These are phyloP conservation scores for Melolontha melolontha DNA, from an alignment of 2,888 invertebrate species.

Conservation along the genomic window DNA sequence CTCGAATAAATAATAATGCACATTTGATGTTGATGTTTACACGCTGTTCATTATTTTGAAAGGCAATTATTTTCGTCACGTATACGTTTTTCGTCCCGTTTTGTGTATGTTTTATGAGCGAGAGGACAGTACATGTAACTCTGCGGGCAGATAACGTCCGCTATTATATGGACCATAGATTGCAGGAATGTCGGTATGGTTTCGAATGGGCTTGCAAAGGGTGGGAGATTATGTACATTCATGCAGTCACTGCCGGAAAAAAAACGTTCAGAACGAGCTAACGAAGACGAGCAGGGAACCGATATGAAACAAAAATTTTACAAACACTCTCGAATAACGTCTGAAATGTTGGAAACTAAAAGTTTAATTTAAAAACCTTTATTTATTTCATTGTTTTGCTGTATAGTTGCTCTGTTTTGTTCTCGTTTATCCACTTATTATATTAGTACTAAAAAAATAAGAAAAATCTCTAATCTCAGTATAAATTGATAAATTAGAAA, in stretches of 20 bases:
- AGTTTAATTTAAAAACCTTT: no score
- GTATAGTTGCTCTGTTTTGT: no score
- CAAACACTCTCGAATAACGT: background rate
- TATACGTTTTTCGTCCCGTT: slow-evolving; percentile 40
- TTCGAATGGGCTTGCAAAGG: background rate
- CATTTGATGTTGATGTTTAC: slow-evolving; percentile 40
- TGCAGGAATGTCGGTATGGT: slow-evolving; percentile 7
- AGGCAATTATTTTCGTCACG: slow-evolving; percentile 53
- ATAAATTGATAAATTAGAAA: no score
- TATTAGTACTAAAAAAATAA: no score
- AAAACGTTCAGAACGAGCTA: no score
- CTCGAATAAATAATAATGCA: slow-evolving; percentile 43
- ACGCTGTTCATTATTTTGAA: slow-evolving; percentile 43
- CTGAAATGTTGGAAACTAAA: no score
- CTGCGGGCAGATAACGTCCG: slow-evolving; percentile 47
- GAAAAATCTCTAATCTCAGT: no score
- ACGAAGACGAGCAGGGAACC: background rate
- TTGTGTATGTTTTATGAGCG: no score
- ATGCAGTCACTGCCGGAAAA: no score
- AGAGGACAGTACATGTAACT: slow-evolving; percentile 33
- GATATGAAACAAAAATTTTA: background rate
- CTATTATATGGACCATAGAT: slow-evolving; percentile 40
- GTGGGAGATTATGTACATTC: no score
- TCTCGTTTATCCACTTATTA: no score
- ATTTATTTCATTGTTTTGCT: no score